phyloP scores from a whole-genome alignment of 1,140 invertebrate genomes.

The Drosophila pallidifrons region DNA sequence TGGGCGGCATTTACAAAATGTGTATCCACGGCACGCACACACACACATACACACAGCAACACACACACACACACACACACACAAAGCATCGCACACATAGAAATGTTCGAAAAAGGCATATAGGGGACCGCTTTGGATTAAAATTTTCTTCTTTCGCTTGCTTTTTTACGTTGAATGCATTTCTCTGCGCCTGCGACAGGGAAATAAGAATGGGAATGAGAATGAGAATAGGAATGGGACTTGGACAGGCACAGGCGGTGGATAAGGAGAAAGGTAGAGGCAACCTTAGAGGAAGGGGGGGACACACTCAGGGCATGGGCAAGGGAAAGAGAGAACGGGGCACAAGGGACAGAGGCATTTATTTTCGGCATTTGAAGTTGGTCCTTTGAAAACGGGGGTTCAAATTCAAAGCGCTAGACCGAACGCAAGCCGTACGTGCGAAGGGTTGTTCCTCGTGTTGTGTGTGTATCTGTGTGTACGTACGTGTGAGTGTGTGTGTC shows the following conservation, averaged over 20 bases:
- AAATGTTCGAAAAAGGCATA: conserved; percentile 33
- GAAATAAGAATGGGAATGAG: background rate
- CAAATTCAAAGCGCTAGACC: conserved; percentile 81
- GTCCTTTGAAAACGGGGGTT: conserved; percentile 81
- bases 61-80: conserved; percentile 32
- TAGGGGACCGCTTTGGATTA: conserved; percentile 73
- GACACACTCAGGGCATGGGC: background rate
- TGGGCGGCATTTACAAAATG: conserved; percentile 77
- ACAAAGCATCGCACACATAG: conserved; percentile 9
- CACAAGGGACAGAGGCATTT: conserved; percentile 63
- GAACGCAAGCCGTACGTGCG: conserved; percentile 67
- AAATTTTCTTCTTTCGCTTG: conserved; percentile 63
- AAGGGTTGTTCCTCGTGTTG: conserved; percentile 61
- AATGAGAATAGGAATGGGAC: background rate
- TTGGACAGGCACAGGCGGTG: background rate
- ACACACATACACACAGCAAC: conserved; percentile 20
- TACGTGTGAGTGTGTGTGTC: conserved; percentile 21
- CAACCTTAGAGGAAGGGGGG: background rate
- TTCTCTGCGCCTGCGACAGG: conserved; percentile 54
- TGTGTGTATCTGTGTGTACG: conserved; percentile 19
- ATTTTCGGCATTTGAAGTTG: conserved; percentile 83
- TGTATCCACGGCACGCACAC: conserved; percentile 69
- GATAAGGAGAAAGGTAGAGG: background rate
- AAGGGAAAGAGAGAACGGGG: conserved; percentile 2
- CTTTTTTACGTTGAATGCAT: conserved; percentile 67